Conservation (phyloP, 37 sponge, comb jelly and placozoan genomes). For the Bolinopsis microptera region DNA sequence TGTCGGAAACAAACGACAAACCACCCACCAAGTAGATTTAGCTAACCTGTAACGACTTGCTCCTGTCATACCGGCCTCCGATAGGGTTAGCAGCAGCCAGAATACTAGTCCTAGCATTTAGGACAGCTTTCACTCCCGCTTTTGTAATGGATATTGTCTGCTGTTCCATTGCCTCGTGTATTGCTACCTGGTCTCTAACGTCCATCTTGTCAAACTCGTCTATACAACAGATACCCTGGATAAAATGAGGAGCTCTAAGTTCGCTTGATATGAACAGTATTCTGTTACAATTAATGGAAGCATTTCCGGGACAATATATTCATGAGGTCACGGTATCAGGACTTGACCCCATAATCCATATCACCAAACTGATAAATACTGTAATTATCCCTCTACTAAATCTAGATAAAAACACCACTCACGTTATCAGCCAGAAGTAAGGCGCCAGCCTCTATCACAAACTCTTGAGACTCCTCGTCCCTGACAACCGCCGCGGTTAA, state of each 20-base stretch:
- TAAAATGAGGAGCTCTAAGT: no score
- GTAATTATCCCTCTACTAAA: no score
- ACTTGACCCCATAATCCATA: no score
- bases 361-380: no score
- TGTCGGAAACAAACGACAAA: no score
- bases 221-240: constrained; percentile 98
- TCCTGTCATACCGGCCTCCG: constrained; percentile 93
- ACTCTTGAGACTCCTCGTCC: constrained; percentile 95
- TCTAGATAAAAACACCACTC: no score
- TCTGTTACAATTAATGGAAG: no score
- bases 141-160: constrained; percentile 99
- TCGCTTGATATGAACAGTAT: no score
- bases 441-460: constrained; percentile 99
- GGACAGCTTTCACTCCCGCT: constrained; percentile 99
- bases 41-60: constrained; percentile 87
- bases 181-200: constrained; percentile 92
- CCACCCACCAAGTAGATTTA: no score
- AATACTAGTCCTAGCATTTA: constrained; percentile 96
- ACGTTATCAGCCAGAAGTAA: constrained; percentile 99
- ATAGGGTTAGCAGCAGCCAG: constrained; percentile 98
- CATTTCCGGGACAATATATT: no score
- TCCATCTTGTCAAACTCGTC: constrained; percentile 99
- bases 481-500: constrained; percentile 98
- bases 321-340: no score
- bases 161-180: constrained; percentile 99